Percentiles rank a stretch among this genome's conserved stretches.
Conservation (phyloP, 1,140 invertebrate genomes). For the Trachelipus rathkii region DNA sequence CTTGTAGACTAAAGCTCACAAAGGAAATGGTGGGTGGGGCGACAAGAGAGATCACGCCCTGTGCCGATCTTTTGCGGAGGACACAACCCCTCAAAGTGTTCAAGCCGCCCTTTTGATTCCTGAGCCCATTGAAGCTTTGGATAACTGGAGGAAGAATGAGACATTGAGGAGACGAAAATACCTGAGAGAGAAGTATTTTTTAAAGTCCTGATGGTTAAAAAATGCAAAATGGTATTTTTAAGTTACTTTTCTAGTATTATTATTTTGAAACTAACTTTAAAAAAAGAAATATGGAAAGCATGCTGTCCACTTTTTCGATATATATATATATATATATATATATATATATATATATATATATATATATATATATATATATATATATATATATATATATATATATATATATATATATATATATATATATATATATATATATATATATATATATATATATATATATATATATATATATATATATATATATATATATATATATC, state of each 20-base stretch:
- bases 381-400: slow-evolving; percentile 20
- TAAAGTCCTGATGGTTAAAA: background rate
- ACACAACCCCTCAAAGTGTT: slow-evolving; percentile 10
- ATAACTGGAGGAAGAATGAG: background rate
- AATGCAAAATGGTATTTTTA: background rate
- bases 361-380: background rate
- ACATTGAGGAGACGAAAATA: background rate
- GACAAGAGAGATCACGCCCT: slow-evolving; percentile 26
- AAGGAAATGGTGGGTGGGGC: slow-evolving; percentile 27
- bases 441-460: slow-evolving; percentile 17
- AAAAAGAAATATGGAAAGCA: too few species aligned
- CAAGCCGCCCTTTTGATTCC: background rate
- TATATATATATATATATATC: too few species aligned
- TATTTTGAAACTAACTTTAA: too few species aligned
- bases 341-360: too few species aligned
- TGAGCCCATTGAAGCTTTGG: slow-evolving; percentile 9
- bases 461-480: slow-evolving; percentile 2
- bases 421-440: slow-evolving; percentile 6
- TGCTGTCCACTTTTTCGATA: too few species aligned
- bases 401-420: slow-evolving; percentile 20
- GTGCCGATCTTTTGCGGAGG: slow-evolving; percentile 11
- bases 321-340: background rate
- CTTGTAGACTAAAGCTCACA: slow-evolving; percentile 25
- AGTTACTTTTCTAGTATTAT: too few species aligned
- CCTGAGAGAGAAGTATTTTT: background rate